These are phyloP conservation scores for Cephus rjabovi DNA, from an alignment of 2,888 invertebrate species.

Conservation along the genomic window DNA sequence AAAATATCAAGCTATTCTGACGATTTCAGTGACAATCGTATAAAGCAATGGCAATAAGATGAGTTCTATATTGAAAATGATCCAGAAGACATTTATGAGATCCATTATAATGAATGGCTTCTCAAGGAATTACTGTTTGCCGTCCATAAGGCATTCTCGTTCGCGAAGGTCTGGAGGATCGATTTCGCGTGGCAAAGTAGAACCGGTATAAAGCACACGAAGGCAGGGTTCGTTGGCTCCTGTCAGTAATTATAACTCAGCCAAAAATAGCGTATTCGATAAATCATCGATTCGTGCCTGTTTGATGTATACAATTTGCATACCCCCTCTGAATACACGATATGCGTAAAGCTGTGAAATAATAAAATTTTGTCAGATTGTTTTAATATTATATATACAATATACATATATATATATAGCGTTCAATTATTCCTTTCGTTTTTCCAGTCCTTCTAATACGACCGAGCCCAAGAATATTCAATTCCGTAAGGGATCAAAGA, in stretches of 20 bases:
- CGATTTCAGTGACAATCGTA: constrained; percentile 35
- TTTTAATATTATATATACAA: background rate
- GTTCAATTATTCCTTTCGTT: background rate
- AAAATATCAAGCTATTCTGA: constrained; percentile 27
- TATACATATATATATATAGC: background rate
- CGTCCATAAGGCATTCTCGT: background rate
- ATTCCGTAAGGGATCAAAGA: constrained; percentile 2
- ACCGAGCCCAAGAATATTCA: background rate
- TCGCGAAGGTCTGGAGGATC: background rate
- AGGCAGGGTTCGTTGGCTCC: background rate
- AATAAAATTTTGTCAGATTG: background rate
- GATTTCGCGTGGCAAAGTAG: background rate
- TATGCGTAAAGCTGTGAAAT: background rate
- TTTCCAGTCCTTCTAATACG: background rate
- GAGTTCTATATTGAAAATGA: background rate
- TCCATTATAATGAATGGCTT: background rate
- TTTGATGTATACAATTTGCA: background rate
- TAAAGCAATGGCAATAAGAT: background rate
- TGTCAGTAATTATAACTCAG: background rate
- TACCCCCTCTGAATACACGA: background rate
- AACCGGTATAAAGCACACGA: background rate
- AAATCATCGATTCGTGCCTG: background rate
- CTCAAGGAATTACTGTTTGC: background rate
- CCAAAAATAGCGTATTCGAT: background rate
- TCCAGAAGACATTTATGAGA: background rate